Evolutionary conservation across 2,113 vertebrate genomes (phyloP).

Genomic region (Parus major): DNA sequence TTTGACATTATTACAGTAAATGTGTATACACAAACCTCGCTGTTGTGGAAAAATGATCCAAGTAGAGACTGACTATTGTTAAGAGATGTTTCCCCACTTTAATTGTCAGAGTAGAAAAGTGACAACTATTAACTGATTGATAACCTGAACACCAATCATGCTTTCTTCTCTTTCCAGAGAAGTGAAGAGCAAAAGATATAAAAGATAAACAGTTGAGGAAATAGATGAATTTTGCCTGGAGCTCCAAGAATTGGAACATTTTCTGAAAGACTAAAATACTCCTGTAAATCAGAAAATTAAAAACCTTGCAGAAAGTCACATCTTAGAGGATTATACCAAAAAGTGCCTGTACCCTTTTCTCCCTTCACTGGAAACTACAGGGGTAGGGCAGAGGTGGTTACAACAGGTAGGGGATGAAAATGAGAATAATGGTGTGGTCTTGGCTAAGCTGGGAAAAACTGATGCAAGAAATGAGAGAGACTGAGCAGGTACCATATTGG

Average conservation of each 20-base stretch:
- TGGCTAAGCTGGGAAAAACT: background rate
- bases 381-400: background rate
- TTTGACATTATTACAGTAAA: conserved; percentile 61
- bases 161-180: background rate
- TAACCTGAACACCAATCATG: background rate
- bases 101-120: conserved; percentile 14
- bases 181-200: background rate
- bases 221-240: background rate
- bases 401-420: background rate
- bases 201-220: background rate
- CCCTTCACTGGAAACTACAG: background rate
- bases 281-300: background rate
- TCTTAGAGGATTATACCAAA: background rate
- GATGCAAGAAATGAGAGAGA: background rate
- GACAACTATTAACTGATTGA: background rate
- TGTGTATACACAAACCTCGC: background rate
- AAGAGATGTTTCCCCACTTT: background rate
- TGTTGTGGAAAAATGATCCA: background rate
- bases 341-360: background rate
- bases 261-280: background rate
- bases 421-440: background rate
- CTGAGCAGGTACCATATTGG: background rate
- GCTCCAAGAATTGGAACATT: background rate
- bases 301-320: background rate
- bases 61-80: background rate